Evolutionary conservation across 2,888 invertebrate species (phyloP), one percentile per base, ranked within the genome.

Genomic region (Flabesymbios commensalis): DNA sequence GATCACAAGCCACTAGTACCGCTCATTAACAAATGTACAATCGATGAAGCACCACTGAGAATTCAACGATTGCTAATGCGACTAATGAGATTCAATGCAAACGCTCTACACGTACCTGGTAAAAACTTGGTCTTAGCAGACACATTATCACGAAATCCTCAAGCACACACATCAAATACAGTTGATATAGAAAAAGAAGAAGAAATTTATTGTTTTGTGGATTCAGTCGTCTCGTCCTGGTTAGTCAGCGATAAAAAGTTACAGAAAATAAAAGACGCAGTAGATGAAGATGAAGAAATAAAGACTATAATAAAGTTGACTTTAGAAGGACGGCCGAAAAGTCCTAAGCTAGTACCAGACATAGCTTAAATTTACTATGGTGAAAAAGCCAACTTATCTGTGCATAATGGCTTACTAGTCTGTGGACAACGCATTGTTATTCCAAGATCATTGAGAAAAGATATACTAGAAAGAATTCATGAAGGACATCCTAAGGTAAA

Each of bases 381-480:
- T 22, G 36, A 28, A 17, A 5, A 41, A 24, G 28, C n/a, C 19
- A n/a, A 51, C 14, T 41, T 58, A 29, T 36, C 39, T n/a, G 51
- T 36, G 14, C 14, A n/a, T 3, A 19, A 53, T 33, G 53, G 45
- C 3, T 28, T 52, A 4, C n/a, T 59, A 3, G 19, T 19, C 2
- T 31, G 31, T 43, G 59, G 53, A 17, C 3, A 17, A 10, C 22
- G 43, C 22, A 42, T 59, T 7, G 33, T 54, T 5, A 48, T 59
- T 7, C 59, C 59, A 10, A 4, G 47, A 29, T 5, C 39, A 3
- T 19, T 66, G 51, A 33, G 55, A 22, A 3, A 31, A 28, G 62
- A 64, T 4, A 57, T 67, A 2, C 42, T 69, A 28, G 42, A 56
- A n/a, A 31, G 28, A n/a, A 55, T 71, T 4, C 69, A 69, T 45